These are phyloP conservation scores for Cotesia glomerata DNA, from an alignment of 1,140 invertebrate species.

Conservation along the genomic window DNA sequence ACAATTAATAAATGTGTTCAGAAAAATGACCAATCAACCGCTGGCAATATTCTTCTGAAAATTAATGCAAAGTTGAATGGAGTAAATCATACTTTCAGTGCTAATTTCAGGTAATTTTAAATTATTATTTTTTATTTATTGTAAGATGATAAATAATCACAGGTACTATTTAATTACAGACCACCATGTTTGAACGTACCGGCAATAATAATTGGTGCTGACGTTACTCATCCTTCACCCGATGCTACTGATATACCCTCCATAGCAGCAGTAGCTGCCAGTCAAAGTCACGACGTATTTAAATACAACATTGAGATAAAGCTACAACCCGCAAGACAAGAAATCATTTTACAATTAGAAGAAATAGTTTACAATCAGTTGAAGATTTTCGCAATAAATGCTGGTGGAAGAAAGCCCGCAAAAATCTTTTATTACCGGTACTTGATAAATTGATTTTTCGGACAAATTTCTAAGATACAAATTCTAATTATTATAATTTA, in stretches of 20 bases:
- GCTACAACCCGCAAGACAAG: constrained; percentile 70
- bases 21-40: constrained; percentile 56
- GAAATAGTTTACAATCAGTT: constrained; percentile 71
- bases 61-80: constrained; percentile 87
- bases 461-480: no score
- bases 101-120: background rate
- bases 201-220: constrained; percentile 81
- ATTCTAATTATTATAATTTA: no score
- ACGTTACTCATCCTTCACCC: constrained; percentile 86
- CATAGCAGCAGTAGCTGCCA: constrained; percentile 81
- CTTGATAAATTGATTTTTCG: no score
- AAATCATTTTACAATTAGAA: constrained; percentile 79
- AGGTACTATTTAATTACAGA: constrained; percentile 38
- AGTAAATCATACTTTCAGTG: constrained; percentile 72
- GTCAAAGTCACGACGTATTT: constrained; percentile 69
- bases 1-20: constrained; percentile 58
- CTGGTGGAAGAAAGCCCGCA: constrained; percentile 61
- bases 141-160: background rate
- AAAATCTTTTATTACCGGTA: constrained; percentile 47
- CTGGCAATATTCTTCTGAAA: constrained; percentile 83
- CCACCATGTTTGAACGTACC: constrained; percentile 54
- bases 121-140: background rate
- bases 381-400: constrained; percentile 60
- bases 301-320: constrained; percentile 75
- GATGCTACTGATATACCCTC: constrained; percentile 74